Evolutionary conservation across 2,797 vertebrate species (phyloP).

Genomic region (Smutsia temminckii): DNA sequence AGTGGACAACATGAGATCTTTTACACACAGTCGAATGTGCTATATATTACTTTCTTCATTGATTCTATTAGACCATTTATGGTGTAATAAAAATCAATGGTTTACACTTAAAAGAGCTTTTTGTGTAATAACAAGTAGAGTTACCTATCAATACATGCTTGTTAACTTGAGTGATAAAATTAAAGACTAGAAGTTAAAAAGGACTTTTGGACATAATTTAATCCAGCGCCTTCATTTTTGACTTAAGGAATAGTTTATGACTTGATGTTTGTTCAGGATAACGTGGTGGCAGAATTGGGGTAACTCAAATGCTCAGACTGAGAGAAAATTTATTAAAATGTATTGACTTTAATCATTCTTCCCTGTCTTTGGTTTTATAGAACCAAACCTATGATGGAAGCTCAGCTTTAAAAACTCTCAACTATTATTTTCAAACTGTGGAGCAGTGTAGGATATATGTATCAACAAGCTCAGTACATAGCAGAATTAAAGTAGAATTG

Average conservation of each 20-base stretch:
- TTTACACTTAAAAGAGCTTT: background rate
- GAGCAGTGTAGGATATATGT: background rate
- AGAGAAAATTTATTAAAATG: background rate
- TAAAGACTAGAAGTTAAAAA: slow-evolving; percentile 7
- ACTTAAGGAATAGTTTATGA: background rate
- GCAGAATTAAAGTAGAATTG: background rate
- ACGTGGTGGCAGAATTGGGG: background rate
- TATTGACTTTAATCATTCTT: background rate
- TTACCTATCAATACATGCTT: slow-evolving; percentile 13
- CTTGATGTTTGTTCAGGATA: slow-evolving; percentile 1
- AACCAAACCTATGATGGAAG: background rate
- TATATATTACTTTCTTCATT: slow-evolving; percentile 15
- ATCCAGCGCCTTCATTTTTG: background rate
- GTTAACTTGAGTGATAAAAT: slow-evolving; percentile 14
- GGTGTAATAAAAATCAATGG: background rate
- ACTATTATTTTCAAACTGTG: background rate
- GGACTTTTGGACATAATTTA: background rate
- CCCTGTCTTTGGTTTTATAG: background rate
- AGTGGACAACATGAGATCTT: background rate
- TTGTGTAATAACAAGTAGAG: background rate
- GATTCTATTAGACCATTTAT: background rate
- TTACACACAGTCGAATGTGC: background rate
- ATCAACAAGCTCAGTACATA: background rate
- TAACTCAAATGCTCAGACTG: background rate
- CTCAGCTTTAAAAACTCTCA: background rate